phyloP scores from a whole-genome alignment of 2,797 vertebrate genomes.

The Alca torda region DNA sequence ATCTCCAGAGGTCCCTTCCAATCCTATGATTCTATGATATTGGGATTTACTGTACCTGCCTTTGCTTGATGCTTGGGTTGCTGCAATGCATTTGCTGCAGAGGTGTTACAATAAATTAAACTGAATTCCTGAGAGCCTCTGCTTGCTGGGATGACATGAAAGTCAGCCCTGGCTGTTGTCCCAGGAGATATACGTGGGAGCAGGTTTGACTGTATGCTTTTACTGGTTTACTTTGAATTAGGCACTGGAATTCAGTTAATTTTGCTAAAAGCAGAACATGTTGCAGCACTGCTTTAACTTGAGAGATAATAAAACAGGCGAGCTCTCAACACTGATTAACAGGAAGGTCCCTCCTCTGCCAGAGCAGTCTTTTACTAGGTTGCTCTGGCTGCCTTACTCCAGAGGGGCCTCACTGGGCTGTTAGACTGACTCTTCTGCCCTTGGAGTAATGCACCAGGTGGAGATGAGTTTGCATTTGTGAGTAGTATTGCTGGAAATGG shows the following conservation, averaged over 20 bases:
- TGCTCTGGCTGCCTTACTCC: neutral
- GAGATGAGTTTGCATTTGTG: neutral
- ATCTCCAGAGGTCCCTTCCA: no score
- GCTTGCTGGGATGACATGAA: neutral
- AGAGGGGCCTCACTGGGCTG: neutral
- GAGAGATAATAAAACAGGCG: neutral
- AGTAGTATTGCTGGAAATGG: neutral
- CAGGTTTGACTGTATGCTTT: neutral
- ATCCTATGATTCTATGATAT: no score
- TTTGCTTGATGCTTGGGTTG: neutral
- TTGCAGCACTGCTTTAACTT: neutral
- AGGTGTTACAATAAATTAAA: neutral
- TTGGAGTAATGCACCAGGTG: neutral
- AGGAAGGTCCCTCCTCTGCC: neutral
- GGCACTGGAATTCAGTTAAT: neutral
- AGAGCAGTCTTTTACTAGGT: neutral
- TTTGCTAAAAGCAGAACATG: neutral
- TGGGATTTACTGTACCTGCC: neutral
- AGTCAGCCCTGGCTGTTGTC: neutral
- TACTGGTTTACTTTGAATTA: conserved; percentile 10
- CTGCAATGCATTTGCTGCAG: neutral
- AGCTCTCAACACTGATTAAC: neutral
- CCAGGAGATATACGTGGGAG: neutral
- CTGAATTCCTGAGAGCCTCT: neutral
- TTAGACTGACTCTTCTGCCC: neutral